phyloP scores from a whole-genome alignment of 2,888 invertebrate species.

The Cenopis cana region DNA sequence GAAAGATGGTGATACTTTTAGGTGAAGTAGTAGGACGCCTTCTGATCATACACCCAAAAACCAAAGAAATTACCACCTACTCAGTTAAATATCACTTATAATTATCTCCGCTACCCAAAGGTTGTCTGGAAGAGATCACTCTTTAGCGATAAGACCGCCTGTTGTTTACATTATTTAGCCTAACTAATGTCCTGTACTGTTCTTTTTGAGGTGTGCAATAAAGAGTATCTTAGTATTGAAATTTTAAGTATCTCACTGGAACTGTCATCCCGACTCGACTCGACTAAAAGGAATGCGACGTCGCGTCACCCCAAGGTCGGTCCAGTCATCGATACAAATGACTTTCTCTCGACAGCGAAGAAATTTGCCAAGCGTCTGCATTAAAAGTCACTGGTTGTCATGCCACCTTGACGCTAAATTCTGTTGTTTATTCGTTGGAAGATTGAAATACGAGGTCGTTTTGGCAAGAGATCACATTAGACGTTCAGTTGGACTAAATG shows the following conservation, averaged over 20 bases:
- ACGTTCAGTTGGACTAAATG: slow-evolving; percentile 17
- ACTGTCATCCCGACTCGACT: slow-evolving; percentile 14
- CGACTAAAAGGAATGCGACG: slow-evolving; percentile 14
- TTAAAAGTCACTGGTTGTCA: slow-evolving; percentile 33
- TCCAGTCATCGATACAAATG: slow-evolving; percentile 40
- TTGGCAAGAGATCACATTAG: slow-evolving; percentile 30
- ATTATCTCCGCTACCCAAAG: too few relatives aligned
- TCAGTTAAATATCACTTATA: too few relatives aligned
- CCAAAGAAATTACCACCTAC: too few relatives aligned
- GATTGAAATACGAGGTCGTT: slow-evolving; percentile 39
- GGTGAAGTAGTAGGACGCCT: too few relatives aligned
- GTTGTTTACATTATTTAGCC: too few relatives aligned
- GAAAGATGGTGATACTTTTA: too few relatives aligned
- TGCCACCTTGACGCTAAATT: slow-evolving; percentile 35
- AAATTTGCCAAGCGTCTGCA: slow-evolving; percentile 35
- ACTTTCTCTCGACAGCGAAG: slow-evolving; percentile 38
- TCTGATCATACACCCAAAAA: too few relatives aligned
- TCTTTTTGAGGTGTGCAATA: too few relatives aligned
- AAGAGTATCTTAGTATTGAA: too few relatives aligned
- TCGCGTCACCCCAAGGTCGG: slow-evolving; percentile 5
- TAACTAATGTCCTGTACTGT: too few relatives aligned
- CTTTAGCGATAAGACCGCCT: too few relatives aligned
- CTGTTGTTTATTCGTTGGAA: slow-evolving; percentile 35
- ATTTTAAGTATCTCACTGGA: neutral
- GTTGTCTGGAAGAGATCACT: too few relatives aligned